A percentile compares a stretch with the other conserved stretches of the same genome.
Evolutionary conservation across 2,888 invertebrate species (phyloP).

Genomic region (Petrolisthes cinctipes): DNA sequence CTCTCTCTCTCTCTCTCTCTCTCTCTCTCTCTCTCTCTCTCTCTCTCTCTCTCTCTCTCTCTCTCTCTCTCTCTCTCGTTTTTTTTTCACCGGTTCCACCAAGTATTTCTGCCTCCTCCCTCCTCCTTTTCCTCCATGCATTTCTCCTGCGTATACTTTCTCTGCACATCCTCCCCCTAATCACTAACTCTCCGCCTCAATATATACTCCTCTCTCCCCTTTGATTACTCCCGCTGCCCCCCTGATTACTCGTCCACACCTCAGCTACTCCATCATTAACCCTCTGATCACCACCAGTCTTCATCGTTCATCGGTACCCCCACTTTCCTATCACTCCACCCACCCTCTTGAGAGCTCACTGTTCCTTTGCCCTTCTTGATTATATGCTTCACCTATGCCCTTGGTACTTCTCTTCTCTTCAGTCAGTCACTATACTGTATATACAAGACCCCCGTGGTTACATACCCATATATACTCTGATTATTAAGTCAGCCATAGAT

Average conservation of each 20-base stretch:
- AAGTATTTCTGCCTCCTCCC: not conserved
- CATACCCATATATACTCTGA: too few species aligned
- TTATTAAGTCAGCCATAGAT: too few species aligned
- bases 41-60: not conserved
- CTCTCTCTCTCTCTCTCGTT: not conserved
- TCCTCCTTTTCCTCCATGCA: not conserved
- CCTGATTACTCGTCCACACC: not conserved
- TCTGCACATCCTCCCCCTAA: not conserved
- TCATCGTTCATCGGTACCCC: slow-evolving; percentile 1
- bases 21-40: not conserved
- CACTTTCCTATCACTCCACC: slow-evolving; percentile 6
- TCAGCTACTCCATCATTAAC: not conserved
- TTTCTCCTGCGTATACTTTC: not conserved
- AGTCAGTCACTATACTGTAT: too few species aligned
- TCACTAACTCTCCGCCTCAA: not conserved
- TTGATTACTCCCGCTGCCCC: slow-evolving; percentile 1
- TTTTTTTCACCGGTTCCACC: not conserved
- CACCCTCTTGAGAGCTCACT: slow-evolving; percentile 9
- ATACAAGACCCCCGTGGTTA: too few species aligned
- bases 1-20: not conserved
- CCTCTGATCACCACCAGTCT: not conserved
- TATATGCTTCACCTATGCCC: too few species aligned
- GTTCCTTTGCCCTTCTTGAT: slow-evolving; percentile 20
- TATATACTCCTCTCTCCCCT: slow-evolving; percentile 1
- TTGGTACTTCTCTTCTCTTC: too few species aligned